Conservation (phyloP, 2,113 vertebrate genomes). For the human (Homo sapiens) region DNA sequence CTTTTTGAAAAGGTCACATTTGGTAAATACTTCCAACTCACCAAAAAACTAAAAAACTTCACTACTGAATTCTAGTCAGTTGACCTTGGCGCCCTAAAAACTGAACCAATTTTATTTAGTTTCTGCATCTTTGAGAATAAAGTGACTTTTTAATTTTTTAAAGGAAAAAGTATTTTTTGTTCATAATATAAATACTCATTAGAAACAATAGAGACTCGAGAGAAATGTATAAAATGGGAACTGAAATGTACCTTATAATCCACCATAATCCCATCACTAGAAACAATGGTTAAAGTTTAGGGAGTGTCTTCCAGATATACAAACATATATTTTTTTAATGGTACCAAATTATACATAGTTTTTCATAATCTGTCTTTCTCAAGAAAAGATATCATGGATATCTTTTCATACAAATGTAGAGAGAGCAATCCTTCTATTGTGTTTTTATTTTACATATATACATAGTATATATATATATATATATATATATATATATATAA, state of each 20-base stretch:
- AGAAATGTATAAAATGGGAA: neutral
- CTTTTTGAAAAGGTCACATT: neutral
- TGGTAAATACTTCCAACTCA: neutral
- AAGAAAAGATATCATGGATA: neutral
- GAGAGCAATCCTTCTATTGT: neutral
- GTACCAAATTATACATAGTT: neutral
- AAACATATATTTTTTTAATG: neutral
- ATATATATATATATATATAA: neutral
- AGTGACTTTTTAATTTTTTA: neutral
- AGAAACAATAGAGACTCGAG: neutral
- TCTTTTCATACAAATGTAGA: neutral
- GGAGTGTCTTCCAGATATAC: neutral
- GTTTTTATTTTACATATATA: neutral
- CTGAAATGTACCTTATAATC: neutral
- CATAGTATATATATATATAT: neutral
- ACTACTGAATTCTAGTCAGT: neutral
- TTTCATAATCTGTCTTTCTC: neutral
- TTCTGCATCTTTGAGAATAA: neutral
- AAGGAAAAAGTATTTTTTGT: neutral
- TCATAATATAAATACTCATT: neutral
- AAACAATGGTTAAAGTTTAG: neutral
- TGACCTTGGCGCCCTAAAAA: neutral
- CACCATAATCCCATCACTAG: neutral
- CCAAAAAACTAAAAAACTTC: neutral
- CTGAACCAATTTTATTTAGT: neutral